Evolutionary conservation across 2,888 invertebrate genomes (phyloP).

Genomic region (Cyclophora albipunctata): DNA sequence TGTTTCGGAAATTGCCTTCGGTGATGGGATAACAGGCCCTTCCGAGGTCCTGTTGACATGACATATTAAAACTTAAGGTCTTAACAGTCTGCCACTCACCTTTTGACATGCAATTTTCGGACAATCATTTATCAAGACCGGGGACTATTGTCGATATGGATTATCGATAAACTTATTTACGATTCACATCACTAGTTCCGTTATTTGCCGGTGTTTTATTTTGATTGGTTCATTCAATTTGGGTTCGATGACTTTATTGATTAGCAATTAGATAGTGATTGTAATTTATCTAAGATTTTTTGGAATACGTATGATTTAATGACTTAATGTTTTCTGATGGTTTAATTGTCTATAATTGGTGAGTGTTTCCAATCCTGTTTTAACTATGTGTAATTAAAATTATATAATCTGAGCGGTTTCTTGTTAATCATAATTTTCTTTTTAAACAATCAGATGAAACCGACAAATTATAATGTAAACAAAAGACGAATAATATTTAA

Average conservation of each 20-base stretch:
- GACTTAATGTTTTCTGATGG: not conserved
- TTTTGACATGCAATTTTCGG: constrained; percentile 72
- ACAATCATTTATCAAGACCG: constrained; percentile 58
- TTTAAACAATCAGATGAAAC: too few species aligned
- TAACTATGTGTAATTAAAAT: too few species aligned
- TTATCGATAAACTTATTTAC: constrained; percentile 1
- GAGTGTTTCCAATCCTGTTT: not conserved
- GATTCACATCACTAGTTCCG: constrained; percentile 5
- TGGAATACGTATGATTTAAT: not conserved
- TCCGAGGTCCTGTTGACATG: constrained; percentile 39
- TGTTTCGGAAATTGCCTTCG: constrained; percentile 29
- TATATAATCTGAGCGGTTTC: too few species aligned
- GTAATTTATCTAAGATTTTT: constrained; percentile 4
- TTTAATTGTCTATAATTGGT: constrained; percentile 1
- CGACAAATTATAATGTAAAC: too few species aligned
- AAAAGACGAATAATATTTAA: too few species aligned
- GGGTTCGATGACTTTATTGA: constrained; percentile 17
- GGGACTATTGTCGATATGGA: constrained; percentile 30
- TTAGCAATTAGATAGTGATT: constrained; percentile 17
- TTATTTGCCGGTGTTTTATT: constrained; percentile 15
- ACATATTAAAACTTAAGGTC: constrained; percentile 64
- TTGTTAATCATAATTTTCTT: too few species aligned
- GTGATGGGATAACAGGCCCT: constrained; percentile 49
- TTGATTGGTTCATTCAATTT: constrained; percentile 14
- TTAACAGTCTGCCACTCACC: constrained; percentile 57